A percentile compares a stretch with the other conserved stretches of the same genome.
Evolutionary conservation across 1,140 invertebrate species (phyloP).

Genomic region (Drosophila simulans): DNA sequence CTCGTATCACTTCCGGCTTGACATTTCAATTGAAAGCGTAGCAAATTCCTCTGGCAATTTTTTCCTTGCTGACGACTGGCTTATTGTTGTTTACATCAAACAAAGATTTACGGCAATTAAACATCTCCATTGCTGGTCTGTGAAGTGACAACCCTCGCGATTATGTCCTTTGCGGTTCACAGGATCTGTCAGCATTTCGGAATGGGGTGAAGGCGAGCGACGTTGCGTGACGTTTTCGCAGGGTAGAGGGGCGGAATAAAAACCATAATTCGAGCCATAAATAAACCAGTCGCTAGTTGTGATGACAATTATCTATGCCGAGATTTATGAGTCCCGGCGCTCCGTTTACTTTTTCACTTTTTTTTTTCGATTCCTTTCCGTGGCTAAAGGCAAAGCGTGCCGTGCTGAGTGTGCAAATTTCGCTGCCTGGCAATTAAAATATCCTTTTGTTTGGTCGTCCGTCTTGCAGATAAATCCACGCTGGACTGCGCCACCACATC

Average conservation of each 20-base stretch:
- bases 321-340: conserved; percentile 69
- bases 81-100: conserved; percentile 83
- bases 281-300: conserved; percentile 66
- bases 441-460: conserved; percentile 35
- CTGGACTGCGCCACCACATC: conserved; percentile 75
- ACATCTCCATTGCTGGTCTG: conserved; percentile 55
- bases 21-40: conserved; percentile 77
- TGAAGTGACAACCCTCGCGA: conserved; percentile 75
- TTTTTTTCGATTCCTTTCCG: conserved; percentile 12
- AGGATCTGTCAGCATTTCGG: conserved; percentile 44
- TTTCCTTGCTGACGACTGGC: conserved; percentile 11
- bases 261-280: conserved; percentile 76
- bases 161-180: conserved; percentile 79
- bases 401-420: conserved; percentile 77
- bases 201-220: conserved; percentile 30
- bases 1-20: conserved; percentile 54
- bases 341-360: conserved; percentile 23
- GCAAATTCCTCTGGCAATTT: conserved; percentile 54
- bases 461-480: conserved; percentile 77
- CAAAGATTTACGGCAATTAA: conserved; percentile 85
- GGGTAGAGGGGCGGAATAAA: conserved; percentile 20
- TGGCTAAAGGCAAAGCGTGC: conserved; percentile 60
- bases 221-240: conserved; percentile 66
- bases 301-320: conserved; percentile 78
- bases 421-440: conserved; percentile 73